Base-by-base conservation (phyloP, 2,888 invertebrate genomes). In the Drosophila macrospina region DNA sequence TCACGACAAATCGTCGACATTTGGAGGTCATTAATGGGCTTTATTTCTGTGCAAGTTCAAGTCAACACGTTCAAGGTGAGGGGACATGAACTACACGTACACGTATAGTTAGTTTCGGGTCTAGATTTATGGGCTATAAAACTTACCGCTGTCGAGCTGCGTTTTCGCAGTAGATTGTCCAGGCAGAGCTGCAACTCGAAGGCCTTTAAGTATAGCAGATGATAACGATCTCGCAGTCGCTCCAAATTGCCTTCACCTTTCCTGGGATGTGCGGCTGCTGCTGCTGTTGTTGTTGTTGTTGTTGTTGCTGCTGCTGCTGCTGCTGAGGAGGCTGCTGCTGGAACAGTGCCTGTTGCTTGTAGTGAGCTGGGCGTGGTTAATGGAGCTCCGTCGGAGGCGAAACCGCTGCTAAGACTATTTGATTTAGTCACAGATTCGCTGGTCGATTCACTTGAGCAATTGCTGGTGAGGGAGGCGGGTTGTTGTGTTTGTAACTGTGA, bases 131-230 rank as follows among this genome's bases (percentile, higher is more conserved):
- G 16, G 44, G 6, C 28, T 36, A 15, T 28, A 10, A 51, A 51
- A 92, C 93, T 93, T 91, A 94, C 94, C 93, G 93, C 93, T 92
- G 93, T 93, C 88, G 93, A 94, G 89, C 94, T 94, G 90, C 95
- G 94, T 91, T 94, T 94, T 74, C 95, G 94, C 72, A 95, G 94
- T 73, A 96, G 94, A 79, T 95, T 95, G 92, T 98, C 98, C 90
- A 98, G 94, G 91, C 97, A 95, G 93, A 96, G 97, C 93, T 97
- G 97, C 95, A 97, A 96, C 94, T 98, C 98, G 89, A 98, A 94
- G 59, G 97, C 97, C 87, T 96, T 94, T 88, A 98, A 93, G 93
- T 97, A 98, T 80, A 98, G 94, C 82, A 96, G 94, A 92, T 98
- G 98, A 96, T 97, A 98, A 91, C 97, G 96, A 72, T 96, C 94